These are phyloP conservation scores for Ianthella basta DNA, from an alignment of 37 sponge, comb jelly and placozoan species.

Conservation along the genomic window DNA sequence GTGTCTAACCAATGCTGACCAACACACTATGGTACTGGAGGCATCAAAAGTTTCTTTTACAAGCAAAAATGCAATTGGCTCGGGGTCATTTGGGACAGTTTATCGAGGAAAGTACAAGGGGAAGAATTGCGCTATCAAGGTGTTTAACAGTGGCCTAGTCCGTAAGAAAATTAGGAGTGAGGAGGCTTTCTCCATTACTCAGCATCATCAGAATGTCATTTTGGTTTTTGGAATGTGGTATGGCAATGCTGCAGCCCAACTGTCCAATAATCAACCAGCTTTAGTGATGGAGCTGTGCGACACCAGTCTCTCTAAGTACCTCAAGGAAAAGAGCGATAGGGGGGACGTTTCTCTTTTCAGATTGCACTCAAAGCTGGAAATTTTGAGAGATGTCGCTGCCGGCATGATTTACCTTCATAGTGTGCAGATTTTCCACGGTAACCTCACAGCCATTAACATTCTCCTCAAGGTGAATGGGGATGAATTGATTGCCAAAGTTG, in stretches of 20 bases:
- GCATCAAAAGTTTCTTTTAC: too few relatives aligned
- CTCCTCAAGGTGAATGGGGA: neutral
- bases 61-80: neutral
- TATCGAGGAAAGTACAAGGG: conserved; percentile 26
- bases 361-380: neutral
- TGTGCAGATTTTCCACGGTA: neutral
- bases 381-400: neutral
- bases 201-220: neutral
- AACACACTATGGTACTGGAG: too few relatives aligned
- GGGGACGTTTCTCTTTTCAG: neutral
- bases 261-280: neutral
- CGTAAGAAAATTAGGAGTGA: too few relatives aligned
- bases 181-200: neutral
- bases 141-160: neutral
- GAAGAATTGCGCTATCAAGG: neutral
- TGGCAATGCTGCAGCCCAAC: neutral
- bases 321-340: too few relatives aligned
- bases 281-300: conserved; percentile 26
- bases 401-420: conserved; percentile 1
- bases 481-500: neutral
- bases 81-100: conserved; percentile 29
- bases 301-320: too few relatives aligned
- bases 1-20: too few relatives aligned
- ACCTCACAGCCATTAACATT: conserved; percentile 9
- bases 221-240: conserved; percentile 8